phyloP scores from a whole-genome alignment of 2,113 vertebrate genomes.

The Alces alces region DNA sequence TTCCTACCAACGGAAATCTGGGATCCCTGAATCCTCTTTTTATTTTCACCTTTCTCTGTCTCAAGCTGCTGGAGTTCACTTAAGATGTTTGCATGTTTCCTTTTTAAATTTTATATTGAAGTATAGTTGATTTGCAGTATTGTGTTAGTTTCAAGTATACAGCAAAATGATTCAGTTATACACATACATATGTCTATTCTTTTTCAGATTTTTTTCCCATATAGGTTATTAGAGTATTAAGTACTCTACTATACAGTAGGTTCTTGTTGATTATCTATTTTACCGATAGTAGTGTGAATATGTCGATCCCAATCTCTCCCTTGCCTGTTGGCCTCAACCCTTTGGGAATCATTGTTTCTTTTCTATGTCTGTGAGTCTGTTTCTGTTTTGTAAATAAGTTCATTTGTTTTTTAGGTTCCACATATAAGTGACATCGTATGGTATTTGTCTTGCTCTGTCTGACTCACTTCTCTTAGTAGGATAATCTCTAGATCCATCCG shows the following conservation, averaged over 20 bases:
- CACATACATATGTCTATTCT: neutral
- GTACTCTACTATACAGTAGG: neutral
- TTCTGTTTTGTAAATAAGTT: neutral
- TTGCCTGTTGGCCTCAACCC: neutral
- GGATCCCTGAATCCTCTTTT: neutral
- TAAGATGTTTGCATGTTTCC: neutral
- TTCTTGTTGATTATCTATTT: neutral
- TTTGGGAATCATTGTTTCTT: neutral
- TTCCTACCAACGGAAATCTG: neutral
- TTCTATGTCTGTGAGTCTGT: neutral
- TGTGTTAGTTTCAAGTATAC: neutral
- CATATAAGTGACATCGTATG: neutral
- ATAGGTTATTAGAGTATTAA: neutral
- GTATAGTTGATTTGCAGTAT: neutral
- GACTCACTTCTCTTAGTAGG: neutral
- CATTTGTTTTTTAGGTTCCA: neutral
- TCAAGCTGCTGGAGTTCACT: neutral
- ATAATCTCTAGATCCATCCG: neutral
- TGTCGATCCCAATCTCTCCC: neutral
- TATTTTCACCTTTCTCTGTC: neutral
- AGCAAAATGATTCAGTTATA: neutral
- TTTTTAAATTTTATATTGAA: neutral
- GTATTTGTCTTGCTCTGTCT: neutral
- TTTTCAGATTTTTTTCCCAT: neutral
- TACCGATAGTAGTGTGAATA: neutral